These are phyloP conservation scores for Drosophila grimshawi DNA, from an alignment of 1,140 invertebrate genomes.

Conservation along the genomic window DNA sequence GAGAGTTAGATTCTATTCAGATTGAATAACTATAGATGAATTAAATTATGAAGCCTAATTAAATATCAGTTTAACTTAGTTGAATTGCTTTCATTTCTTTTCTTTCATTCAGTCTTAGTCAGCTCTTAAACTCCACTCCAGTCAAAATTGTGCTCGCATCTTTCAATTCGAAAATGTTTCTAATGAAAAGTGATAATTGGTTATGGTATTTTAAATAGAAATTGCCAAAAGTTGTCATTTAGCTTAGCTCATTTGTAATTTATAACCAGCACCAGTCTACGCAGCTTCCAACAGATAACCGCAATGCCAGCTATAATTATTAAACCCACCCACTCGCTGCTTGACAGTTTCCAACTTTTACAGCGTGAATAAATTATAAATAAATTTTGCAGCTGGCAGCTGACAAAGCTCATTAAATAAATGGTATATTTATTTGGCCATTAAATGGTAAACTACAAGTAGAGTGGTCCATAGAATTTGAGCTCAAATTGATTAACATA, in stretches of 20 bases:
- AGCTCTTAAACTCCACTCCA: background rate
- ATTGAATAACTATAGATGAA: too few relatives aligned
- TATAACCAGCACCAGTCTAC: background rate
- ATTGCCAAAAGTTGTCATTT: constrained; percentile 30
- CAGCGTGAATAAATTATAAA: constrained; percentile 32
- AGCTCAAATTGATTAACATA: constrained; percentile 26
- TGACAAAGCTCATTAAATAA: constrained; percentile 62
- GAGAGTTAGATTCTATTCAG: too few relatives aligned
- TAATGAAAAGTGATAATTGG: constrained; percentile 9
- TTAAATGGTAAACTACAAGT: constrained; percentile 48
- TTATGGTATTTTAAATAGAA: background rate
- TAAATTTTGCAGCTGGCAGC: constrained; percentile 9
- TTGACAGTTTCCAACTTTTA: constrained; percentile 1
- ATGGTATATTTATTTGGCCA: constrained; percentile 59
- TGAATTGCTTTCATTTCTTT: too few relatives aligned
- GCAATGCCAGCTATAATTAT: constrained; percentile 20
- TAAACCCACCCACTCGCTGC: background rate
- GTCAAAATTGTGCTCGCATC: too few relatives aligned
- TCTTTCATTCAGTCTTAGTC: too few relatives aligned
- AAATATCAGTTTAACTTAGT: too few relatives aligned
- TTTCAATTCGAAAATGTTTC: background rate
- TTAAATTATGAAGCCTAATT: too few relatives aligned
- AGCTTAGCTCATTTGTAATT: constrained; percentile 14
- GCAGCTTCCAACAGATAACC: background rate
- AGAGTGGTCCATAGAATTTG: constrained; percentile 8